Conservation (phyloP, 2,797 vertebrate species). For the Tangara arthus region DNA sequence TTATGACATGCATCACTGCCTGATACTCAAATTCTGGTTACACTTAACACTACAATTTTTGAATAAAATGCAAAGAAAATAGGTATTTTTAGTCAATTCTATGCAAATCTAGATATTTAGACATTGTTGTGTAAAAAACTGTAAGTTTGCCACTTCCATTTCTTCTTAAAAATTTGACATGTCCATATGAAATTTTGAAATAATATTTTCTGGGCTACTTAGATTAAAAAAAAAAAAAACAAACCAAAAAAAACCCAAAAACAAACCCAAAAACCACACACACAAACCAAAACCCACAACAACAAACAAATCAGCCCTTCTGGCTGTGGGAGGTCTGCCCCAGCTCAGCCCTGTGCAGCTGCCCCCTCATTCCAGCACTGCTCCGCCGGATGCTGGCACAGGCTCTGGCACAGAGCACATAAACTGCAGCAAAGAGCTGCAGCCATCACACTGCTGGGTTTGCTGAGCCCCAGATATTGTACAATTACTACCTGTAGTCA, state of each 20-base stretch:
- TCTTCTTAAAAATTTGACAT: background rate
- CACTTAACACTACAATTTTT: background rate
- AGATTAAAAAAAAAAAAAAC: background rate
- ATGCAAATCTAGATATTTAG: background rate
- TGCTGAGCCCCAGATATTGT: fast-evolving
- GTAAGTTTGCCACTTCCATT: background rate
- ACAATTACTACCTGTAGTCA: background rate
- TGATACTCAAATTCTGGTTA: background rate
- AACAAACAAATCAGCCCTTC: background rate
- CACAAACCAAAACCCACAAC: background rate
- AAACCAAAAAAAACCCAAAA: background rate
- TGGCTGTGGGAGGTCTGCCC: background rate
- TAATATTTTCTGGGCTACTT: background rate
- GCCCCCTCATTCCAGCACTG: background rate
- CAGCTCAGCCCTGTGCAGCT: background rate
- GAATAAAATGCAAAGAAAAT: background rate
- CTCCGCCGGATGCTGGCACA: fast-evolving
- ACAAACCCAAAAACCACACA: no score
- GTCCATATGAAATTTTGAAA: background rate
- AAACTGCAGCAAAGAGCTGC: background rate
- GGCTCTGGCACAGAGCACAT: background rate
- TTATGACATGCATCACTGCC: background rate
- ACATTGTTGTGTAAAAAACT: background rate
- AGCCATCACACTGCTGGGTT: fast-evolving
- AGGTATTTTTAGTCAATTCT: background rate